Percentiles rank a stretch among this genome's conserved stretches.
phyloP scores from a whole-genome alignment of 2,113 vertebrate species.

The Nothocercus julius region DNA sequence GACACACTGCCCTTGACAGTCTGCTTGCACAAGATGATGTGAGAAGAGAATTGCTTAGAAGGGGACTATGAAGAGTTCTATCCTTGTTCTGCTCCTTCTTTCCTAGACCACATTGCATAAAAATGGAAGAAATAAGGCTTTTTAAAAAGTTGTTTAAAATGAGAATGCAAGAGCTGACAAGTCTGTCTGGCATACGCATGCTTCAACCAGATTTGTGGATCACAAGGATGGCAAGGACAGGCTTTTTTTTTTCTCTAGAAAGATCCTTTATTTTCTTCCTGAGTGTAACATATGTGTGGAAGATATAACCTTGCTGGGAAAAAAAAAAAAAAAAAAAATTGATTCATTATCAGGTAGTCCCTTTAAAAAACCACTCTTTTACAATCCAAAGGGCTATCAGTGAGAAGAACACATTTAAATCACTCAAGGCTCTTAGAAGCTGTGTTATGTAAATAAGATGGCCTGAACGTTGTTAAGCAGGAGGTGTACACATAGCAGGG shows the following conservation, averaged over 20 bases:
- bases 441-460: neutral
- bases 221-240: neutral
- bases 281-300: neutral
- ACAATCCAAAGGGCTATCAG: neutral
- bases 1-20: neutral
- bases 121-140: accelerated
- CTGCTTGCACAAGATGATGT: accelerated
- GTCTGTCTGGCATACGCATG: neutral
- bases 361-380: neutral
- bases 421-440: neutral
- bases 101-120: accelerated
- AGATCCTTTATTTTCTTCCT: neutral
- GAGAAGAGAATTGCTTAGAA: neutral
- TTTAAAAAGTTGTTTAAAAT: neutral
- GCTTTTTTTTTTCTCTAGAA: neutral
- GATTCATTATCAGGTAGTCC: neutral
- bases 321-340: neutral
- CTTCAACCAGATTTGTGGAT: neutral
- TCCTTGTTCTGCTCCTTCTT: neutral
- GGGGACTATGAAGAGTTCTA: neutral
- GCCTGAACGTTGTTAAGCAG: neutral
- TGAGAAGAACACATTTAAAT: neutral
- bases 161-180: neutral
- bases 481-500: neutral
- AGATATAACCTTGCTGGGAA: neutral